Conservation (phyloP, 2,113 vertebrate species). For the Oreochromis tanganicae region DNA sequence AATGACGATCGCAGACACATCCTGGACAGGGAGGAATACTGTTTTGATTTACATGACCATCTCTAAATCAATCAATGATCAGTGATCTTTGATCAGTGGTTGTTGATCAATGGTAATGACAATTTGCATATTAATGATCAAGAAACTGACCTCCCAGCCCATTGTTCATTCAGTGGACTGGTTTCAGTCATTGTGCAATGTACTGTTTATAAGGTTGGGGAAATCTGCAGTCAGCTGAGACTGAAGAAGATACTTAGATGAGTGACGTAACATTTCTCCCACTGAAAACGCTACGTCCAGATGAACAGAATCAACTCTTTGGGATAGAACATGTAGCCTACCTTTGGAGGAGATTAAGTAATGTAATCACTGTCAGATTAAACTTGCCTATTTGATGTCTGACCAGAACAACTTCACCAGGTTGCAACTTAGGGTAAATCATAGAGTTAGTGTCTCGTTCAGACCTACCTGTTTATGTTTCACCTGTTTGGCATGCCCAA, state of each 20-base stretch:
- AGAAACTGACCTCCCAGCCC: background rate
- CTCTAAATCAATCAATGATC: background rate
- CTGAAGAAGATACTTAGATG: background rate
- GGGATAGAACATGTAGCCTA: background rate
- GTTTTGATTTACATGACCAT: background rate
- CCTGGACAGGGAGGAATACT: background rate
- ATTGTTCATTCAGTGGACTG: background rate
- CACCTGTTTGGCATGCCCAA: background rate
- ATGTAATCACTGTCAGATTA: background rate
- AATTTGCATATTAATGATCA: background rate
- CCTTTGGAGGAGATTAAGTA: background rate
- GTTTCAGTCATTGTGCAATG: background rate
- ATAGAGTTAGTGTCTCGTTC: background rate
- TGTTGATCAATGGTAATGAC: background rate
- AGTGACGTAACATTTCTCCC: background rate
- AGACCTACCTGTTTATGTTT: background rate
- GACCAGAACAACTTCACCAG: background rate
- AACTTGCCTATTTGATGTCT: background rate
- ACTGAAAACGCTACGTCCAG: background rate
- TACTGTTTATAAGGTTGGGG: background rate
- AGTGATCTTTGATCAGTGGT: background rate
- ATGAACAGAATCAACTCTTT: background rate
- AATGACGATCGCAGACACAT: accelerated
- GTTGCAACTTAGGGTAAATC: background rate
- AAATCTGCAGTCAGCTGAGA: background rate